Evolutionary conservation across 2,797 vertebrate species (phyloP), one percentile per base, ranked within the genome.

Genomic region (Melanotaenia parkinsoni): DNA sequence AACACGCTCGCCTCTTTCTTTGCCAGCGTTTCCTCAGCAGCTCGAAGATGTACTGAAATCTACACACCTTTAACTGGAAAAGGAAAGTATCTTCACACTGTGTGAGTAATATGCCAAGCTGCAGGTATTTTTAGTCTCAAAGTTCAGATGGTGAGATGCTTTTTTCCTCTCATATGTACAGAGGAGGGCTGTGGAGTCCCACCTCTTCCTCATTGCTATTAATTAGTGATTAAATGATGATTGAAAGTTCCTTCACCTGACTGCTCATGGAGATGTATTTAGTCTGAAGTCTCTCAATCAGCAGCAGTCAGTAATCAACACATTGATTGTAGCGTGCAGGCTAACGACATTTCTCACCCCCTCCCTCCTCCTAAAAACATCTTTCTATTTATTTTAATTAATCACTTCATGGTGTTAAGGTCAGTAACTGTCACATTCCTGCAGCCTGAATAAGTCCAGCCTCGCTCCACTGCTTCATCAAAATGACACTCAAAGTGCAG

Each of bases 221-320:
- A 89, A 87, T 89, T 83, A 88, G 81, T 65, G 70, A 81, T 61
- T 72, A 83, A 88, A 84, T 76, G 72, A 92, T 87, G 90, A 92
- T 81, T 88, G 82, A 87, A 84, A 63, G 72, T 74, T 78, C 67
- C 63, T 66, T 89, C 84, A 86, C 77, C 88, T 85, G 86, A 78
- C 79, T 86, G 86, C 81, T 75, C 70, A 81, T 78, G 83, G 83
- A 78, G 79, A 89, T 76, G 81, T 57, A 73, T 86, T 89, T 82
- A 86, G 79, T 74, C 75, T 76, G 85, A 88, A 88, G 85, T 77
- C 83, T 86, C 85, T 91, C 82, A 90, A 90, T 92, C 90, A 90
- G 82, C n/a, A 63, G 26, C 40, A 67, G 75, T 77, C 85, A 77
- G 77, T 77, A 92, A 92, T 92, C 90, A 92, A 74, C 80, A 79